Conservation (phyloP, 2,113 vertebrate genomes). For the Madoqua kirkii region DNA sequence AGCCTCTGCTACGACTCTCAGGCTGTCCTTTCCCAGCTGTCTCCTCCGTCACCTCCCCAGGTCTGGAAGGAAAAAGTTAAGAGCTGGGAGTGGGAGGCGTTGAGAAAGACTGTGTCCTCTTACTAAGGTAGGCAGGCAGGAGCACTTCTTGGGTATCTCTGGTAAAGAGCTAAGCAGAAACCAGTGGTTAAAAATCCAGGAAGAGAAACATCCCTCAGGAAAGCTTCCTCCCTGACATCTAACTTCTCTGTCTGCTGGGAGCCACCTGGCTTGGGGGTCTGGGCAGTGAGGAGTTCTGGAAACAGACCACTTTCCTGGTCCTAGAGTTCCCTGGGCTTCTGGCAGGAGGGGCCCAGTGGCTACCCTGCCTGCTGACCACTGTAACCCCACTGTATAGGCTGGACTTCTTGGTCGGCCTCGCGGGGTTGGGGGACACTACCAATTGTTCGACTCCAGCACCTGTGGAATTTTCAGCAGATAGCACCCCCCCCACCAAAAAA, state of each 20-base stretch:
- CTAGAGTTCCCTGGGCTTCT: not conserved
- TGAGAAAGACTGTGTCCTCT: not conserved
- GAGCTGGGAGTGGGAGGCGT: not conserved
- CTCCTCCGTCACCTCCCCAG: not conserved
- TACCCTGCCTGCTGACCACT: not conserved
- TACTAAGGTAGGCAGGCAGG: not conserved
- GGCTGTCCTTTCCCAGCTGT: not conserved
- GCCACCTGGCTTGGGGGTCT: not conserved
- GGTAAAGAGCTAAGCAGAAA: not conserved
- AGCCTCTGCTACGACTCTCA: not conserved
- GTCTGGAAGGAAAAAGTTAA: not conserved
- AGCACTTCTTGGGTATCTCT: not conserved
- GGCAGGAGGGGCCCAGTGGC: not conserved
- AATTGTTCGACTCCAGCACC: not conserved
- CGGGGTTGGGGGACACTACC: not conserved
- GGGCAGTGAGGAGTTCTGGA: not conserved
- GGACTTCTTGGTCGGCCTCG: not conserved
- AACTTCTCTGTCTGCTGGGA: not conserved
- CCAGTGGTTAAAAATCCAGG: slow-evolving; percentile 3
- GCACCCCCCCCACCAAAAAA: not conserved
- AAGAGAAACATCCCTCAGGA: not conserved
- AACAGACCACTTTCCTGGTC: not conserved
- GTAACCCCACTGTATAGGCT: not conserved
- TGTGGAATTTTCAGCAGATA: not conserved
- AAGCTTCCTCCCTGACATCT: not conserved